phyloP scores from a whole-genome alignment of 2,888 invertebrate genomes.

The Caenorhabditis panamensis region DNA sequence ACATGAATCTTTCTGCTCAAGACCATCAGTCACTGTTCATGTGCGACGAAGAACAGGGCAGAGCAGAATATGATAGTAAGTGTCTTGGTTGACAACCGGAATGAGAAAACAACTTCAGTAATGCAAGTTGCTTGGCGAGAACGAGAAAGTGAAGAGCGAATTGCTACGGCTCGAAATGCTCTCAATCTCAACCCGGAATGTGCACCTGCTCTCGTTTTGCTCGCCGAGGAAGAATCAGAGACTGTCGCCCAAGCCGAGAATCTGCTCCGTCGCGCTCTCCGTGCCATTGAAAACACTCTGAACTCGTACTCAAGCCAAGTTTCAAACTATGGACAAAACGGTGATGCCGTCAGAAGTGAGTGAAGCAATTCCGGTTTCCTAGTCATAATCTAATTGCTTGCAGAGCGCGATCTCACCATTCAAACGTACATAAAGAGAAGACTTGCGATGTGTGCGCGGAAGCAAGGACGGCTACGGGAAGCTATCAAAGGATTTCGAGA shows the following conservation, averaged over 20 bases:
- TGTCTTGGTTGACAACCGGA: too few species aligned
- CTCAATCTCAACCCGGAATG: slow-evolving; percentile 85
- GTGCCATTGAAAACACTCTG: slow-evolving; percentile 87
- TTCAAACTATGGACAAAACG: slow-evolving; percentile 37
- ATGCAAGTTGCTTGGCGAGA: slow-evolving; percentile 93
- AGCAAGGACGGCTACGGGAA: slow-evolving; percentile 93
- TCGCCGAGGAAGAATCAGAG: slow-evolving; percentile 96
- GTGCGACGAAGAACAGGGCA: slow-evolving; percentile 91
- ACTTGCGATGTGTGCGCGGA: slow-evolving; percentile 96
- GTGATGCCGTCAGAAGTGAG: slow-evolving; percentile 47
- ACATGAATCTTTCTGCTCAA: slow-evolving; percentile 98
- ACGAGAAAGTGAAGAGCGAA: slow-evolving; percentile 91
- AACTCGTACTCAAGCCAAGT: slow-evolving; percentile 41
- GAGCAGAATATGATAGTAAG: slow-evolving; percentile 90
- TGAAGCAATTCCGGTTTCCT: not conserved
- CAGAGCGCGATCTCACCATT: slow-evolving; percentile 92
- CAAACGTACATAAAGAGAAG: slow-evolving; percentile 94
- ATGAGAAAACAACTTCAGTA: too few species aligned
- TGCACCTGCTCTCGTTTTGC: slow-evolving; percentile 93
- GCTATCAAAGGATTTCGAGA: slow-evolving; percentile 97
- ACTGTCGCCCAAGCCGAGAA: slow-evolving; percentile 87
- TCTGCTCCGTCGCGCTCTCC: slow-evolving; percentile 87
- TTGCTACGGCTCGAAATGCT: slow-evolving; percentile 92
- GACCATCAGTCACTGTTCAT: slow-evolving; percentile 98
- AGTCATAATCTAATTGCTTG: slow-evolving; percentile 62